Base-by-base conservation (phyloP, 2,113 vertebrate genomes). In the Leiothrix lutea region DNA sequence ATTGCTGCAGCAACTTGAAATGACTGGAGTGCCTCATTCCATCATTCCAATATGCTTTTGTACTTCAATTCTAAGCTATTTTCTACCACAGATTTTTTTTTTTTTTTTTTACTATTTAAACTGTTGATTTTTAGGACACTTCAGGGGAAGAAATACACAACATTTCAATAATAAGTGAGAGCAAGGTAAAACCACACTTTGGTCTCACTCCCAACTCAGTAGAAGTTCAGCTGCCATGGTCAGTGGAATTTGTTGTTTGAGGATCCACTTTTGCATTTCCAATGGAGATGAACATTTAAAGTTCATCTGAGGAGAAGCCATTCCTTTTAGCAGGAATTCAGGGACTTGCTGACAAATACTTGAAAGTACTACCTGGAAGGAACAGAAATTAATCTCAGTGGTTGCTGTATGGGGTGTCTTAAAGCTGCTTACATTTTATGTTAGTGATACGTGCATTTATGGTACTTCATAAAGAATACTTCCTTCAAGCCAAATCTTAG, bases 1-100 rank as follows among this genome's bases (percentile, higher is more conserved):
- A 61, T 75, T 91, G 85, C 95, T 95, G 78, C 85, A 86, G 71
- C 58, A 88, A 26, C 54, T 90, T 66, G 80, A 72, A 95, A 80
- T 88, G 66, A 38, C 91, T 80, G 1, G 58, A 82, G 35, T 85
- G 84, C 90, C 75, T 94, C 78, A 70, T 90, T 94, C 51, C 44
- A 47, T 83, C 80, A 28, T 86, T 90, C 64, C 38, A 42, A 14
- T 50, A 16, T 83, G 47, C 8, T 80, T 91, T 88, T 83, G 29
- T 88, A 38, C 91, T 86, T 90, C 92, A 80, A 4, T 84, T 80
- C 58, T 70, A 67, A 86, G 57, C n/a, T 23, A 7, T 75, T 94
- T 90, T 72, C 66, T 91, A 65, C 65, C 26, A 9, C 54, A 62
- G 57, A 19, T 26, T 87, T 91, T 8, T 35, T 15, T 58, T 33